phyloP scores from a whole-genome alignment of 1,140 invertebrate genomes.

The Caenorhabditis briggsae region DNA sequence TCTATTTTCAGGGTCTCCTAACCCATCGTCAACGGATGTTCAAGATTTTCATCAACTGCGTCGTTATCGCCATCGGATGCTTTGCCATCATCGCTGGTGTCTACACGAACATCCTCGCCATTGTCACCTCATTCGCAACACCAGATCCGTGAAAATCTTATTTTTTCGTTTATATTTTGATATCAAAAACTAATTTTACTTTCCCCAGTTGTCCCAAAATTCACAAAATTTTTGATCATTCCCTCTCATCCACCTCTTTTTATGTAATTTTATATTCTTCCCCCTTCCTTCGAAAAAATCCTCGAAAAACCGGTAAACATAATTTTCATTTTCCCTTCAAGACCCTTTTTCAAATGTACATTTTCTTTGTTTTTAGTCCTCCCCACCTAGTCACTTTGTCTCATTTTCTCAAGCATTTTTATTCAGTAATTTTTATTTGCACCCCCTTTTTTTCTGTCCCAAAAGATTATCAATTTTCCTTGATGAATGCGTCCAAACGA shows the following conservation, averaged over 20 bases:
- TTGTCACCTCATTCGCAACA: conserved; percentile 59
- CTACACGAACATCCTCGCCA: conserved; percentile 64
- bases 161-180: background rate
- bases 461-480: background rate
- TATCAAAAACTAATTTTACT: background rate
- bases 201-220: background rate
- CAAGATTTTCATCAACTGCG: conserved; percentile 72
- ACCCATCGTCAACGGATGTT: conserved; percentile 68
- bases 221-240: conserved; percentile 10
- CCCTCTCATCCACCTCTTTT: background rate
- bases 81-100: conserved; percentile 75
- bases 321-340: background rate
- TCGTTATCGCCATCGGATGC: conserved; percentile 71
- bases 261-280: too few species aligned
- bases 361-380: background rate
- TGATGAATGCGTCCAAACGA: conserved; percentile 5
- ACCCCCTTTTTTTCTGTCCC: background rate
- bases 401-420: background rate
- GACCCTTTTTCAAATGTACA: conserved; percentile 5
- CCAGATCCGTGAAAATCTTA: background rate
- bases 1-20: conserved; percentile 69
- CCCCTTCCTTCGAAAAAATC: too few species aligned
- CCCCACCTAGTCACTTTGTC: conserved; percentile 30
- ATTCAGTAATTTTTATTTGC: background rate
- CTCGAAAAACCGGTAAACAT: background rate